phyloP scores from a whole-genome alignment of 2,797 vertebrate species.

The Melopsittacus undulatus region DNA sequence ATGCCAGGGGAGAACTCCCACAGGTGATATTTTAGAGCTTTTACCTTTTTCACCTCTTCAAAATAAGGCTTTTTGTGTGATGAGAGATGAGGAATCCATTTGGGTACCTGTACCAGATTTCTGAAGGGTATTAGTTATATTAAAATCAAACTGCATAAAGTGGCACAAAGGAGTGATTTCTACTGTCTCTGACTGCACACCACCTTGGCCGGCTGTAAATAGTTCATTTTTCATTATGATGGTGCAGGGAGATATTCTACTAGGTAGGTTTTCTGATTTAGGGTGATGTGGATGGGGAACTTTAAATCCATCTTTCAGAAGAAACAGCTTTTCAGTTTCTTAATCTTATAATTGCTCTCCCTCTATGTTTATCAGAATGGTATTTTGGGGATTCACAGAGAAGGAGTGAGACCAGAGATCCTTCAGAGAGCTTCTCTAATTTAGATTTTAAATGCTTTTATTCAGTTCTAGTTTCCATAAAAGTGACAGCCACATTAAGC shows the following conservation, averaged over 20 bases:
- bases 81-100: neutral
- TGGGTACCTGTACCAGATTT: neutral
- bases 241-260: neutral
- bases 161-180: neutral
- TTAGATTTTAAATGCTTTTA: neutral
- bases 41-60: neutral
- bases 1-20: rapidly evolving
- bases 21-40: neutral
- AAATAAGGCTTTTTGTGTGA: rapidly evolving
- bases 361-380: neutral
- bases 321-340: neutral
- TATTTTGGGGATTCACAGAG: neutral
- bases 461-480: neutral
- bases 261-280: neutral
- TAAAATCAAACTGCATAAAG: neutral
- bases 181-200: neutral
- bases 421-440: neutral
- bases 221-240: neutral
- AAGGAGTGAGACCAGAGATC: neutral
- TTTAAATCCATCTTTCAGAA: neutral
- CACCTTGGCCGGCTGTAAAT: neutral
- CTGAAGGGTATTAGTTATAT: neutral
- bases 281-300: neutral
- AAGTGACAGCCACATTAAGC: neutral
- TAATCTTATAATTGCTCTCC: neutral